Evolutionary conservation across 2,888 invertebrate genomes (phyloP), one percentile per base, ranked within the genome.

Genomic region (Pediacus dermestoides): DNA sequence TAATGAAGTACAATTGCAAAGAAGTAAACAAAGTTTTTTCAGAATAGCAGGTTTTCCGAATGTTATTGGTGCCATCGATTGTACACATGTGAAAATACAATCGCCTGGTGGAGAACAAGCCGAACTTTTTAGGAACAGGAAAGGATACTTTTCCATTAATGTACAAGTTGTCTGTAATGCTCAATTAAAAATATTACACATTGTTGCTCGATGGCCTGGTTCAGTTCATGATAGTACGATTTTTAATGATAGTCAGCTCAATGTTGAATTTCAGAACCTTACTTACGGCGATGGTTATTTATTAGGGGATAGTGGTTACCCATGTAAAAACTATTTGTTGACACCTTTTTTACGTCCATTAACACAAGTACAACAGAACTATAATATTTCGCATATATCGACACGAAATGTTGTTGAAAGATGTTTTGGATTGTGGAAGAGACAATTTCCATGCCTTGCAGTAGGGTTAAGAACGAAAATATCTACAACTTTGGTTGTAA

Each of bases 351-450:
- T 34, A 26, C 2, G 14, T 34, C 25, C 33, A 4, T n/a, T n/a
- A 14, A 34, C 38, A 3, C 15, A 16, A 14, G 33, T 16, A 13
- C 18, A 38, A 34, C 38, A 26, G 11, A 12, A 12, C 3, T 38
- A 38, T 15, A 38, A 38, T 25, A 33, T 47, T 30, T 30, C 55
- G 1, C 53, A 53, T 16, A 46, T 50, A 18, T 10, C 44, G 15
- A 52, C 55, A 21, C 36, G 56, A 14, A 53, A 50, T 34, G 25
- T 34, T n/a, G 42, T 53, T 7, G 55, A 59, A 37, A 36, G 54
- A 3, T 26, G 30, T 6, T 56, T 52, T 37, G 49, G 54, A 2
- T 16, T 28, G 6, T 37, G 37, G 37, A 37, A 37, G 30, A 37
- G 30, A n/a, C 33, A 34, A 42, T 37, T 42, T 32, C 26, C 34